phyloP scores from a whole-genome alignment of 2,888 invertebrate species.

The Argyra leucocephala region DNA sequence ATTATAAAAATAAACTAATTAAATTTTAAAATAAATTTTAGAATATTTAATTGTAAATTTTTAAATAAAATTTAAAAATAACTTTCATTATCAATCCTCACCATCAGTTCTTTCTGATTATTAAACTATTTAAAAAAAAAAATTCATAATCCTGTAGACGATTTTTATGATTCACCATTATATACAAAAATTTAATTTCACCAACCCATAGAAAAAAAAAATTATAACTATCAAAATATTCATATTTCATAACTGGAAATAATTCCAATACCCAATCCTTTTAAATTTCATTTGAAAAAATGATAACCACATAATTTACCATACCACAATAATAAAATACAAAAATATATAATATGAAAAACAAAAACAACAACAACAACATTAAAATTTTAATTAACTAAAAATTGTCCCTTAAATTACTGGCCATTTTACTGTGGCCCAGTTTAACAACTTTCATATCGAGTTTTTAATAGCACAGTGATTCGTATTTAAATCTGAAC shows the following conservation, averaged over 20 bases:
- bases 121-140: too few species aligned
- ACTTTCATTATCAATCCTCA: too few species aligned
- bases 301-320: neutral
- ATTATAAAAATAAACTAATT: too few species aligned
- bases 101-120: too few species aligned
- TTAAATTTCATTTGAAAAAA: neutral
- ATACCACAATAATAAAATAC: neutral
- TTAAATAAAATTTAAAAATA: too few species aligned
- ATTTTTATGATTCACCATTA: neutral
- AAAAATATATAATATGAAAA: neutral
- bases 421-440: neutral
- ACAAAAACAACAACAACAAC: neutral
- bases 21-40: too few species aligned
- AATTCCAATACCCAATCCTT: neutral
- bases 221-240: too few species aligned
- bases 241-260: too few species aligned
- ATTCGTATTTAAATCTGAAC: neutral
- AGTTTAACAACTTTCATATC: too few species aligned
- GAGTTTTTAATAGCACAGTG: neutral
- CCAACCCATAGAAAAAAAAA: too few species aligned
- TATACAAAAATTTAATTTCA: neutral
- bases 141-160: neutral
- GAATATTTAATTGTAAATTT: too few species aligned
- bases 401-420: constrained; percentile 3
- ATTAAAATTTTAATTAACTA: neutral